Evolutionary conservation across 2,888 invertebrate genomes (phyloP).

Genomic region (Troides oblongomaculatus): DNA sequence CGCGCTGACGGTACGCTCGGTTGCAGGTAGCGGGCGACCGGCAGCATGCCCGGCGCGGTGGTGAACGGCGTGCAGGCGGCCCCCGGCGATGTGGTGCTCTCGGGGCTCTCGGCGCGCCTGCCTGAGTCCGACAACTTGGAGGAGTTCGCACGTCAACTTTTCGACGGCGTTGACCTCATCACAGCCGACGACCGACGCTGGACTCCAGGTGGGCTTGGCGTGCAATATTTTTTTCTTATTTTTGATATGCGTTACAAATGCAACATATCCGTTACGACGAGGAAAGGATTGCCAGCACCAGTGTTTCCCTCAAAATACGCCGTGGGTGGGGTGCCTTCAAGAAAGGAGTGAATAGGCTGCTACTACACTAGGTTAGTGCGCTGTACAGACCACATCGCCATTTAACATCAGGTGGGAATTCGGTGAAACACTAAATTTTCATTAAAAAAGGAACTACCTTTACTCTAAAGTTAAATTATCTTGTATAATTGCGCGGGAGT

Average conservation of each 20-base stretch:
- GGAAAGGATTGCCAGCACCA: too few species aligned
- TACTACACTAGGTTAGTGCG: too few species aligned
- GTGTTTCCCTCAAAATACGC: too few species aligned
- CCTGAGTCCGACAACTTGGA: constrained; percentile 95
- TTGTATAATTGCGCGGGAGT: too few species aligned
- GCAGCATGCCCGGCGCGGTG: constrained; percentile 62
- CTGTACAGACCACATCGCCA: too few species aligned
- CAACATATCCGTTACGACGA: too few species aligned
- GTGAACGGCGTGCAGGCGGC: constrained; percentile 51
- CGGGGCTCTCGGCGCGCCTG: constrained; percentile 91
- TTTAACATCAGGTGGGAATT: too few species aligned
- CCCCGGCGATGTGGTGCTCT: constrained; percentile 87
- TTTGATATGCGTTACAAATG: background rate
- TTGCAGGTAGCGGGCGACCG: constrained; percentile 44
- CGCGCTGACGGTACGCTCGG: constrained; percentile 35
- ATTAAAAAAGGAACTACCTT: too few species aligned
- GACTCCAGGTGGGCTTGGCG: constrained; percentile 81
- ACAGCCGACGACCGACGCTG: constrained; percentile 95
- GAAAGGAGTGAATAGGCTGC: too few species aligned
- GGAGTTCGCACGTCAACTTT: constrained; percentile 95
- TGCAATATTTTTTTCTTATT: background rate
- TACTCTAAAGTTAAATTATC: too few species aligned
- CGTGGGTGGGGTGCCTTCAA: too few species aligned
- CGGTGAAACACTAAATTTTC: too few species aligned
- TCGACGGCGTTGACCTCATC: constrained; percentile 94